Percentiles rank a stretch among this genome's conserved stretches.
These are phyloP conservation scores for Clarias gariepinus DNA, from an alignment of 2,113 vertebrate species.

Conservation along the genomic window DNA sequence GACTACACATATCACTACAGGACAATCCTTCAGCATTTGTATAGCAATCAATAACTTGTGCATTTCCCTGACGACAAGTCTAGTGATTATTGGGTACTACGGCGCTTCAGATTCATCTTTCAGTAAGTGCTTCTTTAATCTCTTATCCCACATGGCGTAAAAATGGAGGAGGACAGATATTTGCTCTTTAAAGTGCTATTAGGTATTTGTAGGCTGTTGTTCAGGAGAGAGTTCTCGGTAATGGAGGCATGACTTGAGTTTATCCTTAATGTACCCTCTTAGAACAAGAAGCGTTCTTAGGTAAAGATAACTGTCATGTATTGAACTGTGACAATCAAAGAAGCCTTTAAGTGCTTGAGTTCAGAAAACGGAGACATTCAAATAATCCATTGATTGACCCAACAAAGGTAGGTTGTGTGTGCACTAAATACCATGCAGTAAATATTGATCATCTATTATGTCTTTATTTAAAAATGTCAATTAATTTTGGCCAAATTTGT, in stretches of 20 bases:
- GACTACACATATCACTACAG: neutral
- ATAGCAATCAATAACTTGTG: constrained; percentile 7
- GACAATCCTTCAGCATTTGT: neutral
- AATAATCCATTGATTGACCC: neutral
- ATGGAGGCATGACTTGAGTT: neutral
- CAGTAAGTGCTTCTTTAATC: constrained; percentile 6
- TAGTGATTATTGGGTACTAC: constrained; percentile 5
- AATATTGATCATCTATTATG: neutral
- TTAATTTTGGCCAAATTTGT: neutral
- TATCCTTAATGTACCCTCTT: neutral
- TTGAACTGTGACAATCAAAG: neutral
- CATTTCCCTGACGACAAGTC: constrained; percentile 3
- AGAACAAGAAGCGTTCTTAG: neutral
- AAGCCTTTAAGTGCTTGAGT: neutral
- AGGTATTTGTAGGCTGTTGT: neutral
- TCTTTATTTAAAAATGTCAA: neutral
- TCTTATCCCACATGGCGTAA: neutral
- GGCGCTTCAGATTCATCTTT: neutral
- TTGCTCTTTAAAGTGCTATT: neutral
- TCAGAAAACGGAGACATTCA: neutral
- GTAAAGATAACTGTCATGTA: neutral
- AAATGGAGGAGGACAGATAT: neutral
- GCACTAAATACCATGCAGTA: neutral
- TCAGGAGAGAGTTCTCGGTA: neutral
- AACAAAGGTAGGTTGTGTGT: neutral